phyloP scores from a whole-genome alignment of 2,797 vertebrate genomes.

The Channa striata region DNA sequence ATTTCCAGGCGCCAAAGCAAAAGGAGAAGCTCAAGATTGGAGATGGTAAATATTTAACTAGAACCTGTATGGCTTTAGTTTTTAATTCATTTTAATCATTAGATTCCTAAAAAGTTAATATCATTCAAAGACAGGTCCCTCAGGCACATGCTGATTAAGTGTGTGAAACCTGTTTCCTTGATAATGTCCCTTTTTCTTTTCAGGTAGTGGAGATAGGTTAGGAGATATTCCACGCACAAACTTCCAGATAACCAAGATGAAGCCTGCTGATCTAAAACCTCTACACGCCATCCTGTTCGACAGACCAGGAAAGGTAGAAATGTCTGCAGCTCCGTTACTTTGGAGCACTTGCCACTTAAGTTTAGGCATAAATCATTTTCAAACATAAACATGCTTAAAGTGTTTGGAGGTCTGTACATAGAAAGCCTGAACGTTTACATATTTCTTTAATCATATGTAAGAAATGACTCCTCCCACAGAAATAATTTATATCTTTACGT shows the following conservation, averaged over 20 bases:
- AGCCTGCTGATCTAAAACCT: slow-evolving; percentile 92
- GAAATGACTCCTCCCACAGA: too few species aligned
- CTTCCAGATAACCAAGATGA: slow-evolving; percentile 92
- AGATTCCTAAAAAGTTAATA: too few species aligned
- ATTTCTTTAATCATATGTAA: too few species aligned
- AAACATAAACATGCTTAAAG: too few species aligned
- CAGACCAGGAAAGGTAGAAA: slow-evolving; percentile 92
- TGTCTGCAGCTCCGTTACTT: background rate
- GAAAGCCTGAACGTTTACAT: too few species aligned
- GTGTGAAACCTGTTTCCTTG: background rate
- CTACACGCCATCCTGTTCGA: slow-evolving; percentile 95
- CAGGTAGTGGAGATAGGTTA: slow-evolving; percentile 92
- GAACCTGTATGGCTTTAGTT: background rate
- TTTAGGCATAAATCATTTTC: too few species aligned
- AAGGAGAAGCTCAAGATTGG: slow-evolving; percentile 90
- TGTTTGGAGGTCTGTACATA: too few species aligned
- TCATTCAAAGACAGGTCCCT: too few species aligned
- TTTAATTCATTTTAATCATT: background rate
- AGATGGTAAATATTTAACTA: slow-evolving; percentile 81
- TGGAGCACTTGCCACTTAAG: too few species aligned
- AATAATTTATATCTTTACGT: too few species aligned
- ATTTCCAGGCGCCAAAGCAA: slow-evolving; percentile 89
- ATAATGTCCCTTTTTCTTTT: background rate
- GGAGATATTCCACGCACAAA: slow-evolving; percentile 95
- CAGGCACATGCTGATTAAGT: background rate